phyloP scores from a whole-genome alignment of 1,140 invertebrate genomes.

The Octopus sinensis region DNA sequence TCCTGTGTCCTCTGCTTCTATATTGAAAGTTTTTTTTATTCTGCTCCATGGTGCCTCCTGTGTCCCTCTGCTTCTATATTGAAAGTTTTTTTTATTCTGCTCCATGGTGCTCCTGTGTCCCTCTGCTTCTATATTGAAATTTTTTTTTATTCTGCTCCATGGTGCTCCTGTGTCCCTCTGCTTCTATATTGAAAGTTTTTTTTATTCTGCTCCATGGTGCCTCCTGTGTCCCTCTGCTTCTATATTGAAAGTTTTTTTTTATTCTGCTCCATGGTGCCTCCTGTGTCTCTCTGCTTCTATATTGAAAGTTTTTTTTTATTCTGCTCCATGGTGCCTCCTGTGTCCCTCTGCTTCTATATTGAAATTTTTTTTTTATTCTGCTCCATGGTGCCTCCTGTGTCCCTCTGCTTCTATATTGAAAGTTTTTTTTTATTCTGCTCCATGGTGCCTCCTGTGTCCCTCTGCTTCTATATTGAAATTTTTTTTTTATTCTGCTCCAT shows the following conservation, averaged over 20 bases:
- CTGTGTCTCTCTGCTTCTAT: constrained; percentile 49
- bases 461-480: background rate
- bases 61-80: background rate
- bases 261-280: constrained; percentile 60
- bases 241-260: constrained; percentile 1
- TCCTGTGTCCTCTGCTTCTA: constrained; percentile 54
- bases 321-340: constrained; percentile 64
- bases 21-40: background rate
- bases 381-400: constrained; percentile 64
- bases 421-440: constrained; percentile 15
- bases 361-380: constrained; percentile 8
- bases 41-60: constrained; percentile 64
- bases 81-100: constrained; percentile 10
- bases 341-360: background rate
- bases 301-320: constrained; percentile 5
- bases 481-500: constrained; percentile 44
- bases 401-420: background rate
- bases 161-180: constrained; percentile 61
- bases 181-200: background rate
- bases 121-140: background rate
- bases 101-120: constrained; percentile 63
- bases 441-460: constrained; percentile 64
- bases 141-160: constrained; percentile 44
- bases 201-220: constrained; percentile 59
- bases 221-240: constrained; percentile 54